Evolutionary conservation across 2,888 invertebrate genomes (phyloP).

Genomic region (Drosophila yooni): DNA sequence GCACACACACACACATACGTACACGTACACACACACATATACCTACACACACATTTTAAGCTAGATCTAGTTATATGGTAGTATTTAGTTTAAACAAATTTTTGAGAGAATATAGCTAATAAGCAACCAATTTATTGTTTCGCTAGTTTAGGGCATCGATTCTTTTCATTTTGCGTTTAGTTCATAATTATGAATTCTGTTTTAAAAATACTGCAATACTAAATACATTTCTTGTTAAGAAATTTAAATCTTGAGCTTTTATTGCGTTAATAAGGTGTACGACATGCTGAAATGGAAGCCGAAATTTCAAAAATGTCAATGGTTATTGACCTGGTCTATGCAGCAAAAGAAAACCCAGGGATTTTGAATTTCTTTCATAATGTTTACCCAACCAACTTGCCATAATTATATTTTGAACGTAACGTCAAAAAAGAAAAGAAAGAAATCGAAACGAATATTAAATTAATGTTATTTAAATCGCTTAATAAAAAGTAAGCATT

Average conservation of each 20-base stretch:
- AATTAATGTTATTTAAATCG: constrained; percentile 3
- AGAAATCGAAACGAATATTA: constrained; percentile 18
- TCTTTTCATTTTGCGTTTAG: constrained; percentile 41
- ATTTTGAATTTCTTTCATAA: neutral
- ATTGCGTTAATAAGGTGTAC: constrained; percentile 10
- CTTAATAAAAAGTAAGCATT: constrained; percentile 2
- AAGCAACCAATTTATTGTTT: constrained; percentile 69
- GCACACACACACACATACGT: neutral
- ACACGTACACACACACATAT: neutral
- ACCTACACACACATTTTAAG: constrained; percentile 63
- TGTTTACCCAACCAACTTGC: neutral
- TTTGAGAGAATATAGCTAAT: constrained; percentile 62
- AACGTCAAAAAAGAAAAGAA: constrained; percentile 1
- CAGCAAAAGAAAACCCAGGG: neutral
- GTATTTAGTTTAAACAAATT: constrained; percentile 64
- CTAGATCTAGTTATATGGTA: constrained; percentile 59
- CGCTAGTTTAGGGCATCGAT: constrained; percentile 46
- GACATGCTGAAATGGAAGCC: constrained; percentile 34
- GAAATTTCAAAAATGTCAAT: neutral
- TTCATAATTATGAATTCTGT: constrained; percentile 52
- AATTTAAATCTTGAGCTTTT: constrained; percentile 38
- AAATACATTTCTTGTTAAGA: constrained; percentile 71
- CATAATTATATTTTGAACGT: neutral
- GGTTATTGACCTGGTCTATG: neutral
- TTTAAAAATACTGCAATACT: constrained; percentile 68